These are phyloP conservation scores for Odontocerum albicorne DNA, from an alignment of 2,888 invertebrate species.

Conservation along the genomic window DNA sequence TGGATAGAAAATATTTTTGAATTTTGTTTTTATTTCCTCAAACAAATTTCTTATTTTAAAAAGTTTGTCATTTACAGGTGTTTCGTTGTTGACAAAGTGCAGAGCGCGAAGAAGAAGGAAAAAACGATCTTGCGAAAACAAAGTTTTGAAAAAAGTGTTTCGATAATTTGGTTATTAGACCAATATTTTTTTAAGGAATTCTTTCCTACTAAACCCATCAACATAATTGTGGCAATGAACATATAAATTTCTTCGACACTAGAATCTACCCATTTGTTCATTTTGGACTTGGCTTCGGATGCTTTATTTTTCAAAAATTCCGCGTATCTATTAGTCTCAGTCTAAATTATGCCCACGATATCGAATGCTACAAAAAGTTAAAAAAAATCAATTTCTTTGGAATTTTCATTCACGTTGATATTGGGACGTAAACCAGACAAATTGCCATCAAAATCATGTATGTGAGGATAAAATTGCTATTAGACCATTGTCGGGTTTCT, in stretches of 20 bases:
- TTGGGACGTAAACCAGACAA: background rate
- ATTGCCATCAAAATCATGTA: background rate
- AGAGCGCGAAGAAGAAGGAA: background rate
- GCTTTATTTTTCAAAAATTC: conserved; percentile 1
- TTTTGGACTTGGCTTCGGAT: background rate
- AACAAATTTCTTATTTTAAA: background rate
- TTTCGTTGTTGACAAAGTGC: background rate
- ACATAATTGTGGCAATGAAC: background rate
- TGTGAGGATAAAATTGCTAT: background rate
- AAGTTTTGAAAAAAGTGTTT: background rate
- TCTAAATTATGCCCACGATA: conserved; percentile 2
- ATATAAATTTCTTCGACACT: background rate
- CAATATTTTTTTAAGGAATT: conserved; percentile 3
- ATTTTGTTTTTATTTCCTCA: background rate
- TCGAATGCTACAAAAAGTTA: background rate
- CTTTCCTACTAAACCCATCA: conserved; percentile 3
- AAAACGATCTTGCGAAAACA: conserved; percentile 2
- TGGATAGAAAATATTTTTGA: background rate
- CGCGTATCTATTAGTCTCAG: conserved; percentile 4
- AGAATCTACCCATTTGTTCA: background rate
- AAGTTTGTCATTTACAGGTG: background rate
- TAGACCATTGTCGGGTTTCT: conserved; percentile 3
- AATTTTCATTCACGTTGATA: background rate
- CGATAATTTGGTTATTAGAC: background rate
- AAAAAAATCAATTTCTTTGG: conserved; percentile 1